Base-by-base conservation (phyloP, 2,888 invertebrate species). In the Diloba caeruleocephala region DNA sequence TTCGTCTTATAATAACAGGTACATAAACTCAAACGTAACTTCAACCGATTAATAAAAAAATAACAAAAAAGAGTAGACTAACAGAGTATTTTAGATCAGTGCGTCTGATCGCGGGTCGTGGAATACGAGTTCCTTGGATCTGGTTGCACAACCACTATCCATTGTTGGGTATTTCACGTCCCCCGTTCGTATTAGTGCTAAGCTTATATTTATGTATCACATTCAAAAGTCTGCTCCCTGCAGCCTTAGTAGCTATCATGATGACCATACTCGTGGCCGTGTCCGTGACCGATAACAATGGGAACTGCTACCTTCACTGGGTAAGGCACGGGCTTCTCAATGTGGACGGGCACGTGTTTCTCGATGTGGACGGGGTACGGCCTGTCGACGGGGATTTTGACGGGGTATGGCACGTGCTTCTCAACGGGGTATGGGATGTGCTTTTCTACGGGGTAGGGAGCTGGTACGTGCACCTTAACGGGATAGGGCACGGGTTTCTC, bases 391-490 rank as follows among this genome's bases (percentile, higher is more conserved):
- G 94, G 95, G 56, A 95, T 94, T 72, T 95, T 95, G 4, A 96
- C 95, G 54, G 96, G 96, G 75, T 94, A 94, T 15, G 95, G 96
- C 25, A 96, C 94, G 53, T 91, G 94, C 81, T 95, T 96, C 81
- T 96, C 96, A 0, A 95, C 95, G 8, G 95, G 95, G 81, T 95
- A 95, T 1, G 96, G 96, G 59, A 95, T 92, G 81, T 94, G 89
- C 73, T 94, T 94, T 79, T 94, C 94, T 15, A 94, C 95, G 71
- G 94, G 94, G 85, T 95, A 95, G 0, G 95, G 95, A 9, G 95
- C 95, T 54, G 96, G 95, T 37, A 95, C 94, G 34, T 94, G 96
- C 7, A 96, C 95, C 83, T 96, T 96, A 12, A 96, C 95, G 51
- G 93, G 94, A 84, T 93, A 92, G 19, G 88, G 90, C 32, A 92